Conservation (phyloP, 2,113 vertebrate genomes). For the Odocoileus hemionus region DNA sequence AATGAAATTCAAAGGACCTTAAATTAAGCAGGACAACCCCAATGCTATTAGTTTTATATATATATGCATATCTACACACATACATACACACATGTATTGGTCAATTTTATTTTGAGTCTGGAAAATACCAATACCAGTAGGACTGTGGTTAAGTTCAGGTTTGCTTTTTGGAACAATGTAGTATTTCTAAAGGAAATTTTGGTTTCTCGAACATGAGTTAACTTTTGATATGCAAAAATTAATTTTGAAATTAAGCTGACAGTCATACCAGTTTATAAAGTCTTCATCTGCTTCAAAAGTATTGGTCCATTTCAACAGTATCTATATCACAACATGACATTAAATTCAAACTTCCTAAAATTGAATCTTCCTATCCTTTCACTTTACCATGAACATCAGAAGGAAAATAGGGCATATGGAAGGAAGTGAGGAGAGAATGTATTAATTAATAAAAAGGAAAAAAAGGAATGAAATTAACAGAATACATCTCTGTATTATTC, state of each 20-base stretch:
- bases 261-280: not conserved
- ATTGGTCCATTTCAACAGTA: not conserved
- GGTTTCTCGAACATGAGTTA: not conserved
- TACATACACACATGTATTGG: not conserved
- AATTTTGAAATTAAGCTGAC: not conserved
- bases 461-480: not conserved
- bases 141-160: not conserved
- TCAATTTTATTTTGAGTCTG: not conserved
- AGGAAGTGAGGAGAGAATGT: not conserved
- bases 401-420: not conserved
- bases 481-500: not conserved
- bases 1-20: slow-evolving; percentile 32
- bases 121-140: not conserved
- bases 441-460: not conserved
- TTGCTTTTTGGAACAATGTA: not conserved
- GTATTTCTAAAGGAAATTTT: slow-evolving; percentile 6
- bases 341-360: not conserved
- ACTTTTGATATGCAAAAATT: not conserved
- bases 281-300: not conserved
- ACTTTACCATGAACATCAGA: slow-evolving; percentile 12
- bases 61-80: not conserved
- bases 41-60: not conserved
- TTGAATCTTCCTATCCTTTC: slow-evolving; percentile 5
- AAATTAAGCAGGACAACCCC: not conserved
- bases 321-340: not conserved